These are phyloP conservation scores for Indicator maculatus DNA, from an alignment of 2,113 vertebrate genomes.

Conservation along the genomic window DNA sequence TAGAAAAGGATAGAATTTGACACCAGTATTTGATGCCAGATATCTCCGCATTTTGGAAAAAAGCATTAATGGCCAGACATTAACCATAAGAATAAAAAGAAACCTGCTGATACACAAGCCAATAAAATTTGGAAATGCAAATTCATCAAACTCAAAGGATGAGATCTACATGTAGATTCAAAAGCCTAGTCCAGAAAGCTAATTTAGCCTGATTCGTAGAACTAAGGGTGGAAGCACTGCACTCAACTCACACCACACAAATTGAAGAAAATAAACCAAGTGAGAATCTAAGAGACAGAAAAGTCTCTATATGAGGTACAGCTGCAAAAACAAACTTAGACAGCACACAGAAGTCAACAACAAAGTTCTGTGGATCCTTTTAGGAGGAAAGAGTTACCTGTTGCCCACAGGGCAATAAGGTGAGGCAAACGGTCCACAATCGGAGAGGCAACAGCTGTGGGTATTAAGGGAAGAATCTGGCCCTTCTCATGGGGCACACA, in stretches of 20 bases:
- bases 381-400: not conserved
- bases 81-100: not conserved
- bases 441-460: not conserved
- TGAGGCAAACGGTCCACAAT: accelerated
- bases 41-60: not conserved
- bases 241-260: not conserved
- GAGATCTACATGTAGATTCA: not conserved
- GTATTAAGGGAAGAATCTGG: not conserved
- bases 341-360: not conserved
- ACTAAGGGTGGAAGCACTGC: not conserved
- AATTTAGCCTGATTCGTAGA: not conserved
- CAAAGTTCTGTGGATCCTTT: not conserved
- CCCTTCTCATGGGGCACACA: not conserved
- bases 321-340: not conserved
- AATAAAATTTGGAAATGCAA: not conserved
- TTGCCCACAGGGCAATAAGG: not conserved
- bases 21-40: not conserved
- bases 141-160: not conserved
- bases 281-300: not conserved
- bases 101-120: not conserved
- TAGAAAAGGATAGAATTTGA: not conserved
- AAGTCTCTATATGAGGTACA: not conserved
- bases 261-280: not conserved
- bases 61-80: not conserved
- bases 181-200: not conserved